A percentile compares a stretch with the other conserved stretches of the same genome.
Conservation (phyloP, 2,113 vertebrate genomes). For the Nymphicus hollandicus region DNA sequence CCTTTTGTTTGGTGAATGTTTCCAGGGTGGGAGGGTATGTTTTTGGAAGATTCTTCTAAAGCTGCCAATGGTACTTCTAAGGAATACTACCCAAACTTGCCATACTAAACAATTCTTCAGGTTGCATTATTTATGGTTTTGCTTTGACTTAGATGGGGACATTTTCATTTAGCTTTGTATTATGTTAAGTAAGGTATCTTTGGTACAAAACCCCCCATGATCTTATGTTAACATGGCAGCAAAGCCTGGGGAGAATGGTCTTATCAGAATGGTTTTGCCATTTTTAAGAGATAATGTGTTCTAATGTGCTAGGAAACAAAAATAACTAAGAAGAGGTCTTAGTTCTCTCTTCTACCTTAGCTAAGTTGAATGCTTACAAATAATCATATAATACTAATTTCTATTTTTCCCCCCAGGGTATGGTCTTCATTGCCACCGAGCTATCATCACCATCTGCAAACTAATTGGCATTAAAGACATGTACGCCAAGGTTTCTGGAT, state of each 20-base stretch:
- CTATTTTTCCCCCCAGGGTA: constrained; percentile 75
- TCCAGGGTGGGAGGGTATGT: background rate
- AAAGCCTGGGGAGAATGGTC: background rate
- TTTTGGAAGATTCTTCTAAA: background rate
- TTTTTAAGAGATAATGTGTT: background rate
- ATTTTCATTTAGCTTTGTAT: background rate
- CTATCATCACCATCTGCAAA: constrained; percentile 90
- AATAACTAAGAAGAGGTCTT: background rate
- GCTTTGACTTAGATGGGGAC: background rate
- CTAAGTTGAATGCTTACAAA: background rate
- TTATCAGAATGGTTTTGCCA: background rate
- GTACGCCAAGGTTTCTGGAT: constrained; percentile 90
- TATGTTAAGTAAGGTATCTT: background rate
- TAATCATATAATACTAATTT: background rate
- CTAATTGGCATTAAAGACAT: constrained; percentile 92
- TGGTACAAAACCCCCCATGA: background rate
- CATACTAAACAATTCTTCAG: background rate
- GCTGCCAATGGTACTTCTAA: background rate
- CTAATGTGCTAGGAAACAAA: background rate
- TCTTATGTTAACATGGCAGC: background rate
- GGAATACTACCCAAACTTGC: background rate
- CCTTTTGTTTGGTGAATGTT: background rate
- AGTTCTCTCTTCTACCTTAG: background rate
- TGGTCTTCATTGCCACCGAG: constrained; percentile 91
- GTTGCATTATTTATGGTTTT: background rate